Base-by-base conservation (phyloP, 2,888 invertebrate genomes). In the Cheilosia scutellata region DNA sequence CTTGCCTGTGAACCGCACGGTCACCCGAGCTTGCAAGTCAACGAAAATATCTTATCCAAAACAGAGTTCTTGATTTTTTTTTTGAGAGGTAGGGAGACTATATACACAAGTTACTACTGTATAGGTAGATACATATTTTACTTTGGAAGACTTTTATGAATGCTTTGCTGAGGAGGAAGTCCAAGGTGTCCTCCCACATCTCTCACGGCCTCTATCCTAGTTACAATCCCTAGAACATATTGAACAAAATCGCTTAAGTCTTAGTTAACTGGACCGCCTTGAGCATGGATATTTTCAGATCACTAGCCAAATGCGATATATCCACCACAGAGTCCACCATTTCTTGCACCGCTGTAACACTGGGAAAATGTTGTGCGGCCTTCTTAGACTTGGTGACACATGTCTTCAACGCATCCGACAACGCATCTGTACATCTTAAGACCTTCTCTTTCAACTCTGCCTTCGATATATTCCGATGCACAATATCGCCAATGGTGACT, bases 401-500 rank as follows among this genome's bases (percentile, higher is more conserved):
- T 16, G 95, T 94, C 47, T 96, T 96, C 5, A 98, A 92, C 1
- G 96, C 96, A 89, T 97, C 97, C 33, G 96, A 96, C 47, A 98
- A 92, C 0, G 95, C 95, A 91, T 97, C 96, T 13, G 97, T 95
- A 90, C 96, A 96, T 87, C 95, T 94, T 60, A 96, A 92, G 47
- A 96, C 95, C 90, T 95, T 94, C 60, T 95, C 94, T 90, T 96
- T 95, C 58, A 97, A 93, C 87, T 96, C 96, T 72, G 95, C 94
- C 89, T 96, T 95, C 33, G 95, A 94, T 53, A 98, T 94, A 92
- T 97, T 97, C 89, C 97, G 95, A 91, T 98, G 96, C 33, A 98
- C 96, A 62, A 97, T 97, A 93, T 99, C 98, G 65, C 98, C 98
- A 83, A 98, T 98, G 91, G 97, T 96, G 25, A 99, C 97, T 90